These are phyloP conservation scores for Incurvaria masculella DNA, from an alignment of 2,888 invertebrate genomes.

Conservation along the genomic window DNA sequence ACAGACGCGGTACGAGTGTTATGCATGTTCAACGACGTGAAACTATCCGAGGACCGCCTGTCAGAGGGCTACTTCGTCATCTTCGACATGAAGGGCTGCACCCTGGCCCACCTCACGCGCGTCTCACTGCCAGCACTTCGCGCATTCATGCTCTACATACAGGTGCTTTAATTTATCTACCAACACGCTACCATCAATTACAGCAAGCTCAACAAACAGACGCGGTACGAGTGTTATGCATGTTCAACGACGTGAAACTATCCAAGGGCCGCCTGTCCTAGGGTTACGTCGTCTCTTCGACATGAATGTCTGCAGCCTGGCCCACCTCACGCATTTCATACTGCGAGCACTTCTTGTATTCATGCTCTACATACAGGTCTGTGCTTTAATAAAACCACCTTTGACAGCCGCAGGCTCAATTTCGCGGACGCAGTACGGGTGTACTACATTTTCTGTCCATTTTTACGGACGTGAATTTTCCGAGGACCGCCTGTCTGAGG, in stretches of 20 bases:
- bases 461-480: conserved; percentile 60
- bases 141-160: conserved; percentile 65
- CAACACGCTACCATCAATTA: conserved; percentile 59
- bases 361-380: conserved; percentile 65
- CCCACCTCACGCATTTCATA: conserved; percentile 62
- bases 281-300: conserved; percentile 64
- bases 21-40: conserved; percentile 66
- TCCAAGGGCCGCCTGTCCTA: conserved; percentile 58
- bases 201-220: conserved; percentile 61
- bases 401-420: conserved; percentile 61
- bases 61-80: conserved; percentile 61
- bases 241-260: conserved; percentile 63
- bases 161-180: conserved; percentile 55
- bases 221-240: conserved; percentile 61
- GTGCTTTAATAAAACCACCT: conserved; percentile 50
- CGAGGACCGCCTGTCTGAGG: conserved; percentile 55
- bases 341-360: conserved; percentile 60
- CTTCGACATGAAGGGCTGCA: conserved; percentile 66
- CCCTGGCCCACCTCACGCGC: conserved; percentile 62
- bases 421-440: conserved; percentile 61
- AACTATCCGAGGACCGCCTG: conserved; percentile 59
- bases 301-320: conserved; percentile 64
- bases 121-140: conserved; percentile 61
- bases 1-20: conserved; percentile 61
- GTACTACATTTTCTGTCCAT: conserved; percentile 59